Evolutionary conservation across 2,113 vertebrate genomes (phyloP).

Genomic region (Hylia prasina): DNA sequence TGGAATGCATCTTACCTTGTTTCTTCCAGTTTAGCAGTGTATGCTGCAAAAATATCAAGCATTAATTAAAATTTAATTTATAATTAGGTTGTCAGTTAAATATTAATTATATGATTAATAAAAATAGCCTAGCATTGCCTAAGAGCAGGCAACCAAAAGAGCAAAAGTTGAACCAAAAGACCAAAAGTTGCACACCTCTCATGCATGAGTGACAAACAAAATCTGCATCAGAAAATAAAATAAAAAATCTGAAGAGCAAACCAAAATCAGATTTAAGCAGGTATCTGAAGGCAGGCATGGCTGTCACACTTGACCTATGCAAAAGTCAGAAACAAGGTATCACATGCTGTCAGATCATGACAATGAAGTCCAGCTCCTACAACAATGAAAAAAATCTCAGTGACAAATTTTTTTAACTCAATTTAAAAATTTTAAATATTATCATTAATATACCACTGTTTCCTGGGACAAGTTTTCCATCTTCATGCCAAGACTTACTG

Average conservation of each 20-base stretch:
- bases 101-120: not conserved
- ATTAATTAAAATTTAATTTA: not conserved
- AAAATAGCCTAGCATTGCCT: not conserved
- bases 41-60: constrained; percentile 34
- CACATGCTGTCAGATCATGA: not conserved
- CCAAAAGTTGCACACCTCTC: not conserved
- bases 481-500: not conserved
- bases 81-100: not conserved
- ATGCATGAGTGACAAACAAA: not conserved
- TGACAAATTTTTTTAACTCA: not conserved
- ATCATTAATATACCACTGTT: not conserved
- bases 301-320: not conserved
- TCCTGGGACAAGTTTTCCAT: not conserved
- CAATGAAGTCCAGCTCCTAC: not conserved
- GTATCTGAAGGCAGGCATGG: not conserved
- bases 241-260: not conserved
- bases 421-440: not conserved
- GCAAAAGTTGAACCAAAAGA: not conserved
- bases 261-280: not conserved
- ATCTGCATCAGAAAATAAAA: not conserved
- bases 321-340: not conserved
- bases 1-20: constrained; percentile 60
- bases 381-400: not conserved
- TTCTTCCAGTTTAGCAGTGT: constrained; percentile 67
- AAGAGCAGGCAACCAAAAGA: not conserved